Percentiles rank a stretch among this genome's conserved stretches.
Conservation (phyloP, 2,113 vertebrate genomes). For the Carollia perspicillata region DNA sequence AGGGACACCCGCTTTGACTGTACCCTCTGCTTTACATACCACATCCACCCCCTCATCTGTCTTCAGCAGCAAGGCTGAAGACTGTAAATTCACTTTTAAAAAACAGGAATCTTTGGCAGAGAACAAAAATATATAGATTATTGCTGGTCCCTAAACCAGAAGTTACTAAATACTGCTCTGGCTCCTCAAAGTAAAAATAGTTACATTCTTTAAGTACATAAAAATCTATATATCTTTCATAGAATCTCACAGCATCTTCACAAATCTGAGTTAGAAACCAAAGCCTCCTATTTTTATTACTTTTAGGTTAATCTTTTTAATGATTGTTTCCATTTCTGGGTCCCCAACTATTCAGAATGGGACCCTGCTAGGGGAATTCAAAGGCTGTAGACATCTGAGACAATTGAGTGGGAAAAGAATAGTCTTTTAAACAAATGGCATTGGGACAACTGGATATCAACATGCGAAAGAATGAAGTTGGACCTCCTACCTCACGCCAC, state of each 20-base stretch:
- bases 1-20: neutral
- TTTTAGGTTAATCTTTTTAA: slow-evolving; percentile 13
- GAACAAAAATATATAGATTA: neutral
- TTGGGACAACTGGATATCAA: neutral
- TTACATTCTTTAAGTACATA: neutral
- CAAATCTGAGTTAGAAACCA: neutral
- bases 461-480: neutral
- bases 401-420: neutral
- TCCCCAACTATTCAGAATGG: neutral
- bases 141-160: neutral
- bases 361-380: neutral
- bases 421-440: neutral
- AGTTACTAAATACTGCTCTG: neutral
- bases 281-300: neutral
- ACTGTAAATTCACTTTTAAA: slow-evolving; percentile 1
- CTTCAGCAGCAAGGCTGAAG: neutral
- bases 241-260: neutral
- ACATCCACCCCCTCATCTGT: neutral
- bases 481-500: neutral
- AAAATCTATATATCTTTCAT: slow-evolving; percentile 1
- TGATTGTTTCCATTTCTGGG: neutral
- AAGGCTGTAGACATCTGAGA: neutral
- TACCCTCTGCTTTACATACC: neutral
- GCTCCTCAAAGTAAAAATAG: slow-evolving; percentile 25
- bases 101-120: neutral